A percentile compares a stretch with the other conserved stretches of the same genome.
Evolutionary conservation across 2,888 invertebrate genomes (phyloP).

Genomic region (Leptinotarsa peninsularis): DNA sequence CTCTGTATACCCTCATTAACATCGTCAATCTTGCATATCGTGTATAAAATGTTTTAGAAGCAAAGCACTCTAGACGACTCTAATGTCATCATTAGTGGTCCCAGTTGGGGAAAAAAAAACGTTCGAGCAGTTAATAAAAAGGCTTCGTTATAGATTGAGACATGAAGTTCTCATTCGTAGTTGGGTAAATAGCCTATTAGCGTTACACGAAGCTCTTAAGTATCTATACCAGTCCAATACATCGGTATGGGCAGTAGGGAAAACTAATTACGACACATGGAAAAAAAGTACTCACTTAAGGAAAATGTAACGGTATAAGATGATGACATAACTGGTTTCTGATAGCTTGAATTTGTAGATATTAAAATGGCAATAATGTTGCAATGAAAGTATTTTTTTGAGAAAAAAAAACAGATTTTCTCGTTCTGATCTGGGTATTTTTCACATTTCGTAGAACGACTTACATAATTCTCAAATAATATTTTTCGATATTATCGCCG

Average conservation of each 20-base stretch:
- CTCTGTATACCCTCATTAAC: background rate
- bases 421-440: too few relatives aligned
- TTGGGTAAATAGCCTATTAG: conserved; percentile 7
- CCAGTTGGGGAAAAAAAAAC: background rate
- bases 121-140: background rate
- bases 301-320: background rate
- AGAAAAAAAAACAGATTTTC: too few relatives aligned
- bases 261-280: background rate
- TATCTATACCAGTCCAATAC: background rate
- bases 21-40: conserved; percentile 14
- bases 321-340: too few relatives aligned
- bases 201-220: background rate
- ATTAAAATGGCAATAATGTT: too few relatives aligned
- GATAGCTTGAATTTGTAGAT: too few relatives aligned
- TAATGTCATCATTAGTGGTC: conserved; percentile 13
- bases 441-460: too few relatives aligned
- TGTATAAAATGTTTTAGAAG: conserved; percentile 14
- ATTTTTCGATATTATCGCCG: too few relatives aligned
- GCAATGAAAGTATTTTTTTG: too few relatives aligned
- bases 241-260: background rate
- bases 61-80: conserved; percentile 17
- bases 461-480: too few relatives aligned
- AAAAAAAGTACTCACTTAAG: background rate
- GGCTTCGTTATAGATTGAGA: conserved; percentile 2
- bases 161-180: conserved; percentile 5